Conservation (phyloP, 2,797 vertebrate genomes). For the Glyptemys insculpta region DNA sequence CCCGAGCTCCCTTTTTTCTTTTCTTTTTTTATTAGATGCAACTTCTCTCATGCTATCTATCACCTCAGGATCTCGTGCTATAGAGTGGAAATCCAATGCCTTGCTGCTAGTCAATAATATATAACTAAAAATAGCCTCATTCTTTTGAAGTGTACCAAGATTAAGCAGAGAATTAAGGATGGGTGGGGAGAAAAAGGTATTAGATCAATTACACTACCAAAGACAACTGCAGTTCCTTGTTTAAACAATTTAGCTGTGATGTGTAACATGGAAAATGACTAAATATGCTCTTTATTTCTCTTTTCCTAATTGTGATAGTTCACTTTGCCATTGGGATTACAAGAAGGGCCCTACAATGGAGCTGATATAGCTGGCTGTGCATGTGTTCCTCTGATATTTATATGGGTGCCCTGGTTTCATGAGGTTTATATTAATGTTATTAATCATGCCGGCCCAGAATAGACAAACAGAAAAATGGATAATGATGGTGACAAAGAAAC, state of each 20-base stretch:
- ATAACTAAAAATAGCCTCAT: background rate
- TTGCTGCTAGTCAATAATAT: background rate
- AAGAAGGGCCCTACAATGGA: background rate
- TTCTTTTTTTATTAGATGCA: background rate
- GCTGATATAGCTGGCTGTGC: background rate
- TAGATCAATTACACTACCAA: background rate
- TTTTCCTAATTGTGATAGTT: background rate
- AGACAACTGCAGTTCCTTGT: background rate
- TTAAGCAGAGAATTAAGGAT: background rate
- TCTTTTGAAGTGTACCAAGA: background rate
- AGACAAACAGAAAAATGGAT: background rate
- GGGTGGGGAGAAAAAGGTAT: background rate
- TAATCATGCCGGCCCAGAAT: background rate
- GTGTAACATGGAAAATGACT: background rate
- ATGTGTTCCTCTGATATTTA: background rate
- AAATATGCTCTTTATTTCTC: background rate
- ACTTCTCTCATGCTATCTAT: background rate
- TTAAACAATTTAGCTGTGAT: background rate
- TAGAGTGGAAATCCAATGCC: background rate
- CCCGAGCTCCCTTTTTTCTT: fast-evolving
- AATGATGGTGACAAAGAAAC: background rate
- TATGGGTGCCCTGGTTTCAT: fast-evolving
- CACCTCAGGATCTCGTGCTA: background rate
- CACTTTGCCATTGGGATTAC: background rate
- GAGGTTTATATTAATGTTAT: background rate